These are phyloP conservation scores for Aelia acuminata DNA, from an alignment of 2,888 invertebrate genomes.

Conservation along the genomic window DNA sequence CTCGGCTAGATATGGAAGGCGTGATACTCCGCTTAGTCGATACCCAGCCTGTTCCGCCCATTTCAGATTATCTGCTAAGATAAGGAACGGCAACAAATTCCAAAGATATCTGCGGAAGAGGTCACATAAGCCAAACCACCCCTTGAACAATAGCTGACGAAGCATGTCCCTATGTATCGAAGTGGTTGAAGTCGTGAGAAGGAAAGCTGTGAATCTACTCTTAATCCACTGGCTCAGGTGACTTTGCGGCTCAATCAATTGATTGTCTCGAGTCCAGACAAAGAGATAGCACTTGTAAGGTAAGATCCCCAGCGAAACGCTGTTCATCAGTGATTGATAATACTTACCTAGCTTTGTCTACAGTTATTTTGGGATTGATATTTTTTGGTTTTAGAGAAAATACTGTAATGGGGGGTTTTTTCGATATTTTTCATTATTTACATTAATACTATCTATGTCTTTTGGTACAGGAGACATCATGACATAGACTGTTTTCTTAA, in stretches of 20 bases:
- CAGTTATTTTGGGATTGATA: too few relatives aligned
- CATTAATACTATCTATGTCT: too few relatives aligned
- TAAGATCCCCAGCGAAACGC: too few relatives aligned
- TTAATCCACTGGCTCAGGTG: neutral
- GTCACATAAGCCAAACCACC: neutral
- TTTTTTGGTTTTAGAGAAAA: too few relatives aligned
- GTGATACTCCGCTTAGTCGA: conserved; percentile 18
- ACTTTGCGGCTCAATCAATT: neutral
- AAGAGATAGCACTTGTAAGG: too few relatives aligned
- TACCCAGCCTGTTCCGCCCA: conserved; percentile 1
- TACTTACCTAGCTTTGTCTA: too few relatives aligned
- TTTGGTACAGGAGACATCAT: too few relatives aligned
- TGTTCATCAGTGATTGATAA: too few relatives aligned
- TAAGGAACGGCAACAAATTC: conserved; percentile 34
- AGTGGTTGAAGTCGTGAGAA: neutral
- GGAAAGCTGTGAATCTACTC: neutral
- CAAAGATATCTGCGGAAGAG: conserved; percentile 24
- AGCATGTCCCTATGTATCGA: neutral
- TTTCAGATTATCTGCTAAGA: conserved; percentile 46
- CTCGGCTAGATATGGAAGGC: conserved; percentile 9
- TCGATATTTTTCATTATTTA: too few relatives aligned
- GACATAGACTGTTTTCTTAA: too few relatives aligned
- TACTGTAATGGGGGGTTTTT: too few relatives aligned
- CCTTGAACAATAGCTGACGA: conserved; percentile 3
- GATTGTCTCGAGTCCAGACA: too few relatives aligned